Evolutionary conservation across 2,113 vertebrate genomes (phyloP), one percentile per base, ranked within the genome.

Genomic region (Alces alces): DNA sequence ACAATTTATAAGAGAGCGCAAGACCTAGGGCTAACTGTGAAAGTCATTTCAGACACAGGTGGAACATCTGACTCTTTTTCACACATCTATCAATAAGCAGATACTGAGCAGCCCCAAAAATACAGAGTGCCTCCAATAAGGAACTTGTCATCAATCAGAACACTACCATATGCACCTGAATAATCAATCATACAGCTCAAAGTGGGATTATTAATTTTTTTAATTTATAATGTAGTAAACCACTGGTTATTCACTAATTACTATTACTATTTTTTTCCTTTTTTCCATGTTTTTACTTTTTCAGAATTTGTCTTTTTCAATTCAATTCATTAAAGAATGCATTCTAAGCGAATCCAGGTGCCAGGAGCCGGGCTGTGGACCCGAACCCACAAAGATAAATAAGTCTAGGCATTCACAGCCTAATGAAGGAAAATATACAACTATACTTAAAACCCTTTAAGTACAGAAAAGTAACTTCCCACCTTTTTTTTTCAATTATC

Each of bases 321-420:
- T 36, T 43, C 9, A 28, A 16, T n/a, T 9, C 14, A 80, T 17
- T 79, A 23, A 78, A 91, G 25, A 30, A 30, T 50, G 17, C 0
- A 28, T 60, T 86, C 12, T 39, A 1, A 57, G 39, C 1, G 11
- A 28, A 33, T 47, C 23, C 25, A 4, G 36, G 23, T 7, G 6
- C 15, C 23, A 39, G 30, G 12, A 47, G 30, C 36, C 4, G 0
- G 19, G 19, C 30, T 36, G 1, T 25, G 1, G 45, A 9, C 39
- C 7, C 1, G 2, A 30, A 33, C 1, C 45, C 54, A 39, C 10
- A 43, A 33, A 90, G 30, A 33, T 6, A 36, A 39, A 30, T 36
- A n/a, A 52, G 14, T 39, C 15, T 33, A 61, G 5, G 21, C 14
- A 9, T 3, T 43, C 10, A 33, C 2, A 30, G 36, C 23, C 55